These are phyloP conservation scores for Hyperoodon ampullatus DNA, from an alignment of 2,113 vertebrate species.

Conservation along the genomic window DNA sequence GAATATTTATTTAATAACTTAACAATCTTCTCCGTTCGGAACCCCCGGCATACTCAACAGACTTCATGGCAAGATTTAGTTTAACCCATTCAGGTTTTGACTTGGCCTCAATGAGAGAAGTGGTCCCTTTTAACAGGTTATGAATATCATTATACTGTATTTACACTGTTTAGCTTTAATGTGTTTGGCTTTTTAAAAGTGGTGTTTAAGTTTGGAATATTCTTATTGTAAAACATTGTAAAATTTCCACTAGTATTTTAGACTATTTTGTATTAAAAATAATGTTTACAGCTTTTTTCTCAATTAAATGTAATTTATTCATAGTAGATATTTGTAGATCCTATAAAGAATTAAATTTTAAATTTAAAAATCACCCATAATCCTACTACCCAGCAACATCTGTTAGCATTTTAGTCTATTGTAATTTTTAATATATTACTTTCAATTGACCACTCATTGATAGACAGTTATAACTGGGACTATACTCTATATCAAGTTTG, in stretches of 20 bases:
- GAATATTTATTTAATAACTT: not conserved
- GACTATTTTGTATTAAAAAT: conserved; percentile 24
- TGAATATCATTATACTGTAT: not conserved
- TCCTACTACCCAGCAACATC: not conserved
- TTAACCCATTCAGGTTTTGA: not conserved
- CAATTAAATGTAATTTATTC: not conserved
- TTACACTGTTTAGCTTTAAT: not conserved
- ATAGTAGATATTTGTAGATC: not conserved
- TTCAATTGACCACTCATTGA: not conserved
- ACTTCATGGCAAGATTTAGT: not conserved
- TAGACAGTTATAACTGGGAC: not conserved
- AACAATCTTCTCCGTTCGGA: not conserved
- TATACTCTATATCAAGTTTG: not conserved
- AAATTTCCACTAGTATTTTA: not conserved
- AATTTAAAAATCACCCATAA: conserved; percentile 1
- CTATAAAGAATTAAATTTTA: conserved; percentile 27
- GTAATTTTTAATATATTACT: not conserved
- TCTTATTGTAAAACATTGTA: not conserved
- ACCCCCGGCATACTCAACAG: not conserved
- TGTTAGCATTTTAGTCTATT: not conserved
- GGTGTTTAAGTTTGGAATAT: not conserved
- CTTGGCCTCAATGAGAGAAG: not conserved
- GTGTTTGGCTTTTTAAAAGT: not conserved
- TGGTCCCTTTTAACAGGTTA: not conserved
- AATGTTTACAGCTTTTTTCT: not conserved